phyloP scores from a whole-genome alignment of 1,140 invertebrate species.

The Triops longicaudatus region DNA sequence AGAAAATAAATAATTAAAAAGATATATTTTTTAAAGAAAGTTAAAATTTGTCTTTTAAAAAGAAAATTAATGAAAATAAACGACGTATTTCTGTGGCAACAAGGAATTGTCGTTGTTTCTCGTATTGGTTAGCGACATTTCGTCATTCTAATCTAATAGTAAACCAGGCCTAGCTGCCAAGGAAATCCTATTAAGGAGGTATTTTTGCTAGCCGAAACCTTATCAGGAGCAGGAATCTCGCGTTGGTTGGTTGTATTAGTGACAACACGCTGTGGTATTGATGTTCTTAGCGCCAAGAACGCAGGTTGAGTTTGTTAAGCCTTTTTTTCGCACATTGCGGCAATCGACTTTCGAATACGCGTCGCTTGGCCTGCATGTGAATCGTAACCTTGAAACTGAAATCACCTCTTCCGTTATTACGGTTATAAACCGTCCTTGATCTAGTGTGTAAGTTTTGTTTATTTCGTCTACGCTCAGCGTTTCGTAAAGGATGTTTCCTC shows the following conservation, averaged over 20 bases:
- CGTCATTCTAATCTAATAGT: conserved; percentile 4
- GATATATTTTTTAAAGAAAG: no score
- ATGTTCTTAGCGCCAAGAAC: neutral
- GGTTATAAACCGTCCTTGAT: neutral
- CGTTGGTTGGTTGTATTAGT: neutral
- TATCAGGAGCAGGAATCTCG: neutral
- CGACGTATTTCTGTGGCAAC: neutral
- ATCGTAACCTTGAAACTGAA: neutral
- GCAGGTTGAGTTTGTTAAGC: neutral
- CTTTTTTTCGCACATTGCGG: no score
- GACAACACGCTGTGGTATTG: neutral
- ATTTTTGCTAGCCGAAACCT: neutral
- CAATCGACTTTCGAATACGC: no score
- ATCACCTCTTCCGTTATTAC: neutral
- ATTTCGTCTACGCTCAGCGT: neutral
- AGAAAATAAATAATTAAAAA: no score
- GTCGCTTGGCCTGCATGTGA: neutral
- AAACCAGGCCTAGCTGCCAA: neutral
- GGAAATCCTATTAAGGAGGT: neutral
- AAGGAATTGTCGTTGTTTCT: no score
- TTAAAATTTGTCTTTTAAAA: no score
- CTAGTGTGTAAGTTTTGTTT: neutral
- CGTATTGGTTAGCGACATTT: neutral
- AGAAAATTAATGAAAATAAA: no score
- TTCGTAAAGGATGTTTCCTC: neutral